Percentiles rank a stretch among this genome's conserved stretches.
phyloP scores from a whole-genome alignment of 2,888 invertebrate species.

The Cataglyphis albicans region DNA sequence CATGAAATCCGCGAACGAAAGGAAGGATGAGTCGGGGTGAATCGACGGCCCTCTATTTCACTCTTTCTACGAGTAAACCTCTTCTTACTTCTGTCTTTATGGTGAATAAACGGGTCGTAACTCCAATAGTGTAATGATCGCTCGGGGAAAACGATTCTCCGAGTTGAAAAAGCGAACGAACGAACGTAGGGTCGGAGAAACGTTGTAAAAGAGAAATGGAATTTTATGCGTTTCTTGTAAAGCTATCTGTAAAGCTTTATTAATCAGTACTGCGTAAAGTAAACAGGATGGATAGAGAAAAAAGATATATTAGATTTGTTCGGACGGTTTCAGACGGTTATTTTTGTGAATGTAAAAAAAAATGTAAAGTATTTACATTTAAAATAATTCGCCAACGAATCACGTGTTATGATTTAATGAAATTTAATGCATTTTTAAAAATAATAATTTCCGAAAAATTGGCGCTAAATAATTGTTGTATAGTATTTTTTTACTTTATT shows the following conservation, averaged over 20 bases:
- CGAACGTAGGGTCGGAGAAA: slow-evolving; percentile 23
- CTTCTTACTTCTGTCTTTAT: slow-evolving; percentile 58
- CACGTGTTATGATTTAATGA: slow-evolving; percentile 9
- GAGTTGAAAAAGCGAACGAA: slow-evolving; percentile 56
- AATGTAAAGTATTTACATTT: not conserved
- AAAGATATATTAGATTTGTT: slow-evolving; percentile 25
- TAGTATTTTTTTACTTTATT: not conserved
- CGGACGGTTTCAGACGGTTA: not conserved
- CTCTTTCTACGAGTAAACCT: slow-evolving; percentile 22
- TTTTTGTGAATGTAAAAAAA: not conserved
- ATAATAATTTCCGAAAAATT: not conserved
- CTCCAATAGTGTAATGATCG: slow-evolving; percentile 70
- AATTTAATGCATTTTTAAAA: not conserved
- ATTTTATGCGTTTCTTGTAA: slow-evolving; percentile 43
- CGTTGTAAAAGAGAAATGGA: slow-evolving; percentile 5
- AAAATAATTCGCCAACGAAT: slow-evolving; percentile 35
- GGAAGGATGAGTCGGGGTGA: slow-evolving; percentile 28
- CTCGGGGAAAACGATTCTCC: slow-evolving; percentile 52
- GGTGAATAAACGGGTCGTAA: slow-evolving; percentile 70
- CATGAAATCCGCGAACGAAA: slow-evolving; percentile 44
- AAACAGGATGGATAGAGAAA: slow-evolving; percentile 4
- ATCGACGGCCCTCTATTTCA: slow-evolving; percentile 53
- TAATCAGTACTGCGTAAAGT: slow-evolving; percentile 42
- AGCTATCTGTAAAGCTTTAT: slow-evolving; percentile 10
- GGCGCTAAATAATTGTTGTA: not conserved